Conservation (phyloP, 2,888 invertebrate genomes). For the Oithona nana region DNA sequence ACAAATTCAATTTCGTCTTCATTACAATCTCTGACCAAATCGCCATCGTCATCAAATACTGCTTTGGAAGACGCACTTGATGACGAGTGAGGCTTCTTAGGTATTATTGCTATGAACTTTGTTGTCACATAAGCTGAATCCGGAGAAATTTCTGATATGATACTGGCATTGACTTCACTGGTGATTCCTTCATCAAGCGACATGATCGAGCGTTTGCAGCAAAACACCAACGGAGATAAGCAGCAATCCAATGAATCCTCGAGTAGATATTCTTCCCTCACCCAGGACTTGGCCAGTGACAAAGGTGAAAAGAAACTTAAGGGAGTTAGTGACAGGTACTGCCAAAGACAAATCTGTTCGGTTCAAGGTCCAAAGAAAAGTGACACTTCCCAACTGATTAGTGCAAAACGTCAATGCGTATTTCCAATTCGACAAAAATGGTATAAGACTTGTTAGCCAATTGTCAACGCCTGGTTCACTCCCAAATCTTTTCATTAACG, state of each 20-base stretch:
- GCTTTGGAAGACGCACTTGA: background rate
- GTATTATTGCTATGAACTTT: too few relatives aligned
- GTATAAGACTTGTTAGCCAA: background rate
- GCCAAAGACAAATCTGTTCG: background rate
- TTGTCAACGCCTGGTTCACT: background rate
- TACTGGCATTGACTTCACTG: background rate
- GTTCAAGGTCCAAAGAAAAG: background rate
- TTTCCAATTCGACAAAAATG: background rate
- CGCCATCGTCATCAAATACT: constrained; percentile 8
- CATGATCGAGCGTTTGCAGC: background rate
- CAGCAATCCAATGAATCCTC: background rate
- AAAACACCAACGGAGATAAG: background rate
- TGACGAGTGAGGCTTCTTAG: too few relatives aligned
- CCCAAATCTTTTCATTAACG: background rate
- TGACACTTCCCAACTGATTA: background rate
- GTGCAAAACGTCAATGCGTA: background rate
- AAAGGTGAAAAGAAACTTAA: background rate
- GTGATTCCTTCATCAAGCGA: background rate
- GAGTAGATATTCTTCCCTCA: background rate
- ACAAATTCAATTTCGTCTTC: background rate
- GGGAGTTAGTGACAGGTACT: background rate
- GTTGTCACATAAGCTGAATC: too few relatives aligned
- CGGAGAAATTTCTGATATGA: too few relatives aligned
- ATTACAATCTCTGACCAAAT: background rate
- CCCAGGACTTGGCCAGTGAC: background rate